Percentiles rank a stretch among this genome's conserved stretches.
These are phyloP conservation scores for Dolichomitus sp. DNA, from an alignment of 2,888 invertebrate species.

Conservation along the genomic window DNA sequence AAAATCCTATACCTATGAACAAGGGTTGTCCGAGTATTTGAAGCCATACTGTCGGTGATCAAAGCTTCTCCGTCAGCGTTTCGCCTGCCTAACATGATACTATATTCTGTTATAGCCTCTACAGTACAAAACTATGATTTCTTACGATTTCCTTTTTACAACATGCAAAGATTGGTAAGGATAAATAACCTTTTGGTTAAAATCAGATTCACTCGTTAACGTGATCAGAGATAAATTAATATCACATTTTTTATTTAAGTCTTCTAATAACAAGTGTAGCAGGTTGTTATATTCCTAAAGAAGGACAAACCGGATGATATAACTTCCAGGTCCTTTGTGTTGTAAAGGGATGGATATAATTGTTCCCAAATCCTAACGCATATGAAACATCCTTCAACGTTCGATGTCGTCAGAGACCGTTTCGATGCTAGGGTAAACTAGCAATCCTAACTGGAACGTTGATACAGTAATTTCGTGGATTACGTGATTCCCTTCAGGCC, in stretches of 20 bases:
- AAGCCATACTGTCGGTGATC: not conserved
- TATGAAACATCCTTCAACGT: not conserved
- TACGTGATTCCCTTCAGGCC: not conserved
- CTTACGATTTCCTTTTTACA: not conserved
- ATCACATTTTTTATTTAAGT: no score
- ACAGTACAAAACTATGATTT: no score
- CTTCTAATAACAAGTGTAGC: no score
- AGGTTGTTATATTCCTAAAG: no score
- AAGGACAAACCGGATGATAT: no score
- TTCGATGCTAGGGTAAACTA: no score
- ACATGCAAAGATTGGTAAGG: no score
- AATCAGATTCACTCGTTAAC: no score
- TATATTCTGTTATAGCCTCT: not conserved
- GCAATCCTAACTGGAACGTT: slow-evolving; percentile 20
- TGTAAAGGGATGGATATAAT: not conserved
- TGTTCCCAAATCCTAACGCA: not conserved
- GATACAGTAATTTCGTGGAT: slow-evolving; percentile 20
- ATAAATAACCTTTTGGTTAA: no score
- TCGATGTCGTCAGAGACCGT: not conserved
- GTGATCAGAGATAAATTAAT: no score
- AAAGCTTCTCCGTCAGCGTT: not conserved
- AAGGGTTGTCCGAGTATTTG: not conserved
- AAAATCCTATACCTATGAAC: slow-evolving; percentile 8
- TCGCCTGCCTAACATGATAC: not conserved
- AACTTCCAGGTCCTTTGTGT: no score